These are phyloP conservation scores for Menura novaehollandiae DNA, from an alignment of 2,113 vertebrate genomes.

Conservation along the genomic window DNA sequence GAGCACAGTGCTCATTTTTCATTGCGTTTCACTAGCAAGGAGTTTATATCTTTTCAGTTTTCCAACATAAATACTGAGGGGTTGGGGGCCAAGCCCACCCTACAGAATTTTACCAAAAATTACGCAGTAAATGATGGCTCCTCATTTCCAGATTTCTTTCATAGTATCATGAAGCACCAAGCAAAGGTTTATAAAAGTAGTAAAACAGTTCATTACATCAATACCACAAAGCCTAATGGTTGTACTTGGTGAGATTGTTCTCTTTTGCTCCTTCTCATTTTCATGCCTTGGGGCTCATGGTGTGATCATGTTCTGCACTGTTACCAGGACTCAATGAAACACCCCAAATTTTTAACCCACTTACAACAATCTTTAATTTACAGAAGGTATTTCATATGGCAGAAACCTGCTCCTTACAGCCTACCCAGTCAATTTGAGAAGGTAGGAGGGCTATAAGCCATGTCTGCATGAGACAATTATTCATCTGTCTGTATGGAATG, in stretches of 20 bases:
- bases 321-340: background rate
- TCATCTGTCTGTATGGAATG: constrained; percentile 46
- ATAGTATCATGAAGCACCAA: background rate
- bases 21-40: background rate
- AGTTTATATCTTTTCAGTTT: background rate
- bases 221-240: background rate
- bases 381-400: background rate
- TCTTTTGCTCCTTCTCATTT: background rate
- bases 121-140: background rate
- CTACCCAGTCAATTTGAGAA: background rate
- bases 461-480: constrained; percentile 46
- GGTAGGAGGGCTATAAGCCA: background rate
- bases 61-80: background rate
- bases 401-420: background rate
- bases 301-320: background rate
- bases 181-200: background rate
- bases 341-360: background rate
- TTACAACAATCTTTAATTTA: background rate
- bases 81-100: background rate
- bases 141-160: background rate
- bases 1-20: constrained; percentile 2
- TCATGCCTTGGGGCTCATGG: background rate
- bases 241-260: background rate
- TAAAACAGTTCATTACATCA: background rate
- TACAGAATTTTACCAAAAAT: background rate